Conservation (phyloP, 2,888 invertebrate genomes). For the Chironomus tentans region DNA sequence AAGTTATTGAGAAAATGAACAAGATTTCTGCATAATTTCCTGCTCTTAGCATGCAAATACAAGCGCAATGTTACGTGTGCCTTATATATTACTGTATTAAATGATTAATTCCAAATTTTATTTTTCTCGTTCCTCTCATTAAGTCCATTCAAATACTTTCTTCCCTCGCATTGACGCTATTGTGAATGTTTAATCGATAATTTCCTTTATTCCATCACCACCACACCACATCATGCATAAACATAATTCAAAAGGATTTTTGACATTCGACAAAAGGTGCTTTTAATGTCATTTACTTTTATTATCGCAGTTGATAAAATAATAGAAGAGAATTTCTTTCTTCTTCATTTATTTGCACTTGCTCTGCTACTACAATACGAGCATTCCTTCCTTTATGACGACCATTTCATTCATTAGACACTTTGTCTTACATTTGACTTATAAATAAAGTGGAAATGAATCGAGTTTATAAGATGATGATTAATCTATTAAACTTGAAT, state of each 20-base stretch:
- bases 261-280: not conserved
- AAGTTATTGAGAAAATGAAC: too few relatives aligned
- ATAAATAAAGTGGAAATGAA: too few relatives aligned
- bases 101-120: not conserved
- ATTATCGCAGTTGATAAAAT: not conserved
- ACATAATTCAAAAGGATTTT: not conserved
- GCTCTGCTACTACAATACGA: too few relatives aligned
- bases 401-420: too few relatives aligned
- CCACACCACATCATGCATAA: not conserved
- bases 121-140: not conserved
- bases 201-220: not conserved
- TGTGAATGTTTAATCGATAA: not conserved
- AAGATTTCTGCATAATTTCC: not conserved
- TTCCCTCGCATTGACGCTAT: not conserved
- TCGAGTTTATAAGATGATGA: too few relatives aligned
- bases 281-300: not conserved
- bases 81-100: too few relatives aligned
- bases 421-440: too few relatives aligned
- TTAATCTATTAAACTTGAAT: too few relatives aligned
- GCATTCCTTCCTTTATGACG: too few relatives aligned
- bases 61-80: too few relatives aligned
- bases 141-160: too few relatives aligned
- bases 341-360: not conserved
- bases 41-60: not conserved
- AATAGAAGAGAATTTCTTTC: not conserved